Percentiles rank a stretch among this genome's conserved stretches.
Conservation (phyloP, 2,888 invertebrate genomes). For the Philopedon plagiatum region DNA sequence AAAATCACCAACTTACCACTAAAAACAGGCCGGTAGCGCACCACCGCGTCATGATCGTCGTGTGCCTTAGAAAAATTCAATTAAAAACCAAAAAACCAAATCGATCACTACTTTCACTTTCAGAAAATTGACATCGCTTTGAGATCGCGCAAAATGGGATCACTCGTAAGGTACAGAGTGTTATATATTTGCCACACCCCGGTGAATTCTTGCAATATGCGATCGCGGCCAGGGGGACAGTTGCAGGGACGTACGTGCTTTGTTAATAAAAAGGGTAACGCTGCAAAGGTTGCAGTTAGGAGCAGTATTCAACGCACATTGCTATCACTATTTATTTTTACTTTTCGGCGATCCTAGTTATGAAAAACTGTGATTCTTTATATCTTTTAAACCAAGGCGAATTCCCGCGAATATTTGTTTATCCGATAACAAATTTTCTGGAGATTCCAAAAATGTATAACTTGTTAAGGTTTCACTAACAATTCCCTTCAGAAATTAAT, state of each 20-base stretch:
- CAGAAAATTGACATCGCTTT: conserved; percentile 44
- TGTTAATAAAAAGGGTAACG: no score
- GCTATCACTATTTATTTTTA: no score
- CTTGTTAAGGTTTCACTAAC: no score
- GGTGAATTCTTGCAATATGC: conserved; percentile 43
- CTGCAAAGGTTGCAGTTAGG: no score
- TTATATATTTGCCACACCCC: conserved; percentile 49
- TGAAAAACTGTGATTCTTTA: no score
- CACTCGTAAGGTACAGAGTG: conserved; percentile 37
- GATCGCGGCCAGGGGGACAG: conserved; percentile 33
- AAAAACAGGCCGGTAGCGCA: conserved; percentile 15
- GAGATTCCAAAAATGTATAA: no score
- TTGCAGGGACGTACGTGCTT: conserved; percentile 36
- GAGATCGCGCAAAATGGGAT: conserved; percentile 45
- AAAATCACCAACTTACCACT: conserved; percentile 44
- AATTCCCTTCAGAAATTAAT: no score
- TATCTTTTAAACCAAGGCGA: no score
- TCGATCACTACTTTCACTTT: conserved; percentile 46
- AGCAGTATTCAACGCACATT: no score
- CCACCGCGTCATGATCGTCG: conserved; percentile 41
- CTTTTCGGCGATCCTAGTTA: no score
- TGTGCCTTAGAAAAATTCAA: conserved; percentile 22
- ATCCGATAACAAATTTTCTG: no score
- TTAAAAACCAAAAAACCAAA: conserved; percentile 19
- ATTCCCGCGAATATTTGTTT: no score